These are phyloP conservation scores for Steinernema khuongi DNA, from an alignment of 1,140 invertebrate species.

Conservation along the genomic window DNA sequence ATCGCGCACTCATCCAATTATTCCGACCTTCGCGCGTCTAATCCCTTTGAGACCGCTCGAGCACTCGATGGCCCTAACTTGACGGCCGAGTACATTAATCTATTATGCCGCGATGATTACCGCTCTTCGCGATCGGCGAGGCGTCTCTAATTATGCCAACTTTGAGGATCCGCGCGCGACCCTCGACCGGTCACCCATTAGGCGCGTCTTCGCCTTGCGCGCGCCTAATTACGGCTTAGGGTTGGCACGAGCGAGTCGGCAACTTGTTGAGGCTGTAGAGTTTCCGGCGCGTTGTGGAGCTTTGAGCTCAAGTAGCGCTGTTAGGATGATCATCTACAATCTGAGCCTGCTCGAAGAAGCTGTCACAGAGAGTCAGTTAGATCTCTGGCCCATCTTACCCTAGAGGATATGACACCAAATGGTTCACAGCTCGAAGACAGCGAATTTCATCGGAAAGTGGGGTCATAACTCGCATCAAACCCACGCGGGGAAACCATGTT, in stretches of 20 bases:
- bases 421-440: too few species aligned
- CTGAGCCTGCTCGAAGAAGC: too few species aligned
- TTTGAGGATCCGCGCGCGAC: neutral
- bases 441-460: too few species aligned
- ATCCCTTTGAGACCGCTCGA: slow-evolving; percentile 8
- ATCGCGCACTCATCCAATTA: neutral
- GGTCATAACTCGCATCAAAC: too few species aligned
- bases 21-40: neutral
- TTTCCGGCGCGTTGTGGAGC: too few species aligned
- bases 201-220: neutral
- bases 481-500: too few species aligned
- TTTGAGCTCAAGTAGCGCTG: too few species aligned
- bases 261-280: too few species aligned
- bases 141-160: slow-evolving; percentile 12
- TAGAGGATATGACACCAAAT: too few species aligned
- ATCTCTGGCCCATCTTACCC: too few species aligned
- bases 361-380: too few species aligned
- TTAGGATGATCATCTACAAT: too few species aligned
- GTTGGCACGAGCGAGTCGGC: neutral
- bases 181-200: neutral
- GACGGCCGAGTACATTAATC: slow-evolving; percentile 1
- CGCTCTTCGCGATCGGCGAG: slow-evolving; percentile 3
- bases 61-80: neutral
- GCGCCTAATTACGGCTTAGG: neutral
- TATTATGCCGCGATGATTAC: slow-evolving; percentile 1